Base-by-base conservation (phyloP, 1,140 invertebrate genomes). In the Drosophila pruinosa region DNA sequence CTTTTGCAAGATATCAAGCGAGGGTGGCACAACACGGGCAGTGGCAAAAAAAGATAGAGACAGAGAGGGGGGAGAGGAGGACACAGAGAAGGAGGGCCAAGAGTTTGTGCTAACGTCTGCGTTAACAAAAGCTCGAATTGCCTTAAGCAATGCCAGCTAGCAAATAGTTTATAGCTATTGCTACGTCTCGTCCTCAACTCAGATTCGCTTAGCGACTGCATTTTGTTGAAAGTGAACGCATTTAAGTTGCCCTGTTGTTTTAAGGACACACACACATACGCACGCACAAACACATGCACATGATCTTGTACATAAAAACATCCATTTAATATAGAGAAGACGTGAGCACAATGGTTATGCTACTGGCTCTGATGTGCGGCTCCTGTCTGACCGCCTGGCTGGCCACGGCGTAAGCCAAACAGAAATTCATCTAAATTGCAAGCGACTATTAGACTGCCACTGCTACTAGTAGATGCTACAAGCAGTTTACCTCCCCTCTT, bases 381-480 rank as follows among this genome's bases (percentile, higher is more conserved):
- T 45, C 14, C 48, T 34, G 48, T 2, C 22, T 45, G 21, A 31
- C 59, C 21, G 19, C 12, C 24, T 34, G 31, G 3, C 31, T 58
- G 36, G 17, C 21, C 45, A 14, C 8, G 6, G 28, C 48, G 21
- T 53, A 65, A 65, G 68, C 68, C 68, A 71, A 71, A 65, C 45
- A 65, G 21, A 71, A 71, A 65, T 64, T 65, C 68, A 71, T 71
- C 68, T 71, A 71, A 71, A 71, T 71, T 71, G 68, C 68, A 71
- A 43, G 68, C 61, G 59, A 64, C 59, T 64, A 56, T 70, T 56
- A 64, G 59, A 64, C 28, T 38, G 31, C 45, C 45, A 19, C 8
- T 48, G 12, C 4, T 15, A 19, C 17, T 7, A 15, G 24, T 50
- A 15, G 36, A 41, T 36, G 62, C 67, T 56, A 15, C 39, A 63